Evolutionary conservation across 2,888 invertebrate genomes (phyloP), one percentile per base, ranked within the genome.

Genomic region (Melanostoma scalare): DNA sequence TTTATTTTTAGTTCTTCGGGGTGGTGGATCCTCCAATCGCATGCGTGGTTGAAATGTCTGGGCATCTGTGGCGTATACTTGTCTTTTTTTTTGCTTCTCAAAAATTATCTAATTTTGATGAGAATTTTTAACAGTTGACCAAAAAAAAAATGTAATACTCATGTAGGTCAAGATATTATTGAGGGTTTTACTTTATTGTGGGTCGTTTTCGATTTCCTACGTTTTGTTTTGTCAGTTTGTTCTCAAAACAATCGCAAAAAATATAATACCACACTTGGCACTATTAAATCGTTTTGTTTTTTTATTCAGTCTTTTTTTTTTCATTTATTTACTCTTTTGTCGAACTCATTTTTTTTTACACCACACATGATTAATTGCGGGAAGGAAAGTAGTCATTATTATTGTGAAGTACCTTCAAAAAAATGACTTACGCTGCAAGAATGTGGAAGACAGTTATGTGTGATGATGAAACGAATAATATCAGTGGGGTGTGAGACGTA

Each of bases 1-100:
- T 74, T 61, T 84, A 84, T 84, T 84, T 84, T 75, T 79, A 84
- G 84, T 65, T 38, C 35, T 46, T 79, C 60, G 48, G 69, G 79
- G 84, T 53, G 84, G 73, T 76, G 56, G 6, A 73, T 73, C 56
- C 6, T 67, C 46, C 10, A 35, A 50, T 56, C 81, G 74, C 71
- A 75, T 79, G 79, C 84, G 84, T 78, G 69, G 58, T 73, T 60
- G 8, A 6, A 44, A 58, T 9, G 6, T 55, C 55, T 72, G 31
- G 71, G 61, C 72, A 72, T 56, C 60, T 42, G 60, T 74, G 69
- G 73, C 74, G 82, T 84, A 79, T 79, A 60, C 78, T 46, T 73
- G 56, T 52, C 68, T 20, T 67, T 65, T 55, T 56, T 46, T 42
- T 36, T 10, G 9, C 35, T 73, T 55, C 35, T 42, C 58, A n/a